Evolutionary conservation across 1,140 invertebrate genomes (phyloP).

Genomic region (Macrostomum lignano): DNA sequence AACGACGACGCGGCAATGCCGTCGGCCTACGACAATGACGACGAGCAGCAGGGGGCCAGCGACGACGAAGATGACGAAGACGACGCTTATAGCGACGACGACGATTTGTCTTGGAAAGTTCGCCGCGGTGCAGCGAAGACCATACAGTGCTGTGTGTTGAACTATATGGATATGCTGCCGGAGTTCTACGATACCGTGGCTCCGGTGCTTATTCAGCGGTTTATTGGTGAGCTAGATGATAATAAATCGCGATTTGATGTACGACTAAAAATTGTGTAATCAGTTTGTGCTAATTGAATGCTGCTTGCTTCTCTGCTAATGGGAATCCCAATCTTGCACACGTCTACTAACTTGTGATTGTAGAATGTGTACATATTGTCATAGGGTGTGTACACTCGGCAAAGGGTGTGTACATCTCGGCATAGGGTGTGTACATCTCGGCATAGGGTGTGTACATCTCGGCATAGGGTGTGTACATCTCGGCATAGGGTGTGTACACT

Average conservation of each 20-base stretch:
- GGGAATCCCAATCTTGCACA: no score
- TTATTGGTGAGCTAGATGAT: slow-evolving; percentile 40
- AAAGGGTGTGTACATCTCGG: no score
- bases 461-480: no score
- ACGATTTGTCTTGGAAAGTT: slow-evolving; percentile 96
- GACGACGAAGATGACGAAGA: slow-evolving; percentile 39
- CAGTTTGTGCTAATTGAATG: slow-evolving; percentile 7
- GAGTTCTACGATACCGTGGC: slow-evolving; percentile 66
- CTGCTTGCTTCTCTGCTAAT: no score
- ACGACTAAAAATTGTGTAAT: slow-evolving; percentile 7
- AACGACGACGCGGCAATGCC: slow-evolving; percentile 37
- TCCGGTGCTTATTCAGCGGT: slow-evolving; percentile 56
- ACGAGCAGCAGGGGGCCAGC: slow-evolving; percentile 31
- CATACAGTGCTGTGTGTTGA: slow-evolving; percentile 67
- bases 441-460: no score
- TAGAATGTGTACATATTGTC: no score
- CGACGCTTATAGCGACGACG: slow-evolving; percentile 84
- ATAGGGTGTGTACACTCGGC: no score
- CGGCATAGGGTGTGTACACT: no score
- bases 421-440: no score
- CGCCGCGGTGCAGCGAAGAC: slow-evolving; percentile 80
- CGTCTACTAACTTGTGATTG: no score
- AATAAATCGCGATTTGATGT: no score
- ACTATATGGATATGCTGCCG: slow-evolving; percentile 54
- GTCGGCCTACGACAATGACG: slow-evolving; percentile 39